Evolutionary conservation across 2,797 vertebrate genomes (phyloP).

Genomic region (Phrynocephalus guinanensis): DNA sequence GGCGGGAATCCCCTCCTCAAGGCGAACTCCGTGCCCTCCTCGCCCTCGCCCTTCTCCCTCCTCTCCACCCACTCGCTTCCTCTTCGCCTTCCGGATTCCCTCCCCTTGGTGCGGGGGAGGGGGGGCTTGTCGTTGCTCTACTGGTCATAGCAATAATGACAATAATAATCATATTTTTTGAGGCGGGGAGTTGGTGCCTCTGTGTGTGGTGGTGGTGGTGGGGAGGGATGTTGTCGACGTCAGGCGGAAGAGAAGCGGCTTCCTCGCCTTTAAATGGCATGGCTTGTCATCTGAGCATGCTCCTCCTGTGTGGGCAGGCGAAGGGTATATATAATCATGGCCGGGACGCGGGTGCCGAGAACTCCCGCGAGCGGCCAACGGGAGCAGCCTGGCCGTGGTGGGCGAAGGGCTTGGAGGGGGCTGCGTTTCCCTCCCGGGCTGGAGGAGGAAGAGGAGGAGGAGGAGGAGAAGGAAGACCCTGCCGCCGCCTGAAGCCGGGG

Average conservation of each 20-base stretch:
- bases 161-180: too few relatives aligned
- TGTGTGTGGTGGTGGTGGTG: neutral
- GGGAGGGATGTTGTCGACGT: conserved; percentile 46
- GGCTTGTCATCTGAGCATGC: conserved; percentile 74
- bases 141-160: neutral
- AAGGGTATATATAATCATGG: conserved; percentile 68
- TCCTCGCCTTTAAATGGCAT: conserved; percentile 72
- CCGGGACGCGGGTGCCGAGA: neutral
- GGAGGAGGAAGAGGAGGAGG: neutral
- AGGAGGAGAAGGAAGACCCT: neutral
- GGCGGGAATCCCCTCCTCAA: neutral
- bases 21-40: neutral
- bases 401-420: neutral
- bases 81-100: neutral
- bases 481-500: too few relatives aligned
- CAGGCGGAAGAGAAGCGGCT: conserved; percentile 71
- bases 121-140: too few relatives aligned
- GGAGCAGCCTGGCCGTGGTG: neutral
- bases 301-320: conserved; percentile 72
- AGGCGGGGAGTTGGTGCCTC: too few relatives aligned
- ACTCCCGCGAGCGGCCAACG: neutral
- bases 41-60: neutral
- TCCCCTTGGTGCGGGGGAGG: too few relatives aligned
- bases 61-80: neutral
- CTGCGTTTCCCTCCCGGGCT: neutral